phyloP scores from a whole-genome alignment of 2,113 vertebrate species.

The Tragelaphus imberbis region DNA sequence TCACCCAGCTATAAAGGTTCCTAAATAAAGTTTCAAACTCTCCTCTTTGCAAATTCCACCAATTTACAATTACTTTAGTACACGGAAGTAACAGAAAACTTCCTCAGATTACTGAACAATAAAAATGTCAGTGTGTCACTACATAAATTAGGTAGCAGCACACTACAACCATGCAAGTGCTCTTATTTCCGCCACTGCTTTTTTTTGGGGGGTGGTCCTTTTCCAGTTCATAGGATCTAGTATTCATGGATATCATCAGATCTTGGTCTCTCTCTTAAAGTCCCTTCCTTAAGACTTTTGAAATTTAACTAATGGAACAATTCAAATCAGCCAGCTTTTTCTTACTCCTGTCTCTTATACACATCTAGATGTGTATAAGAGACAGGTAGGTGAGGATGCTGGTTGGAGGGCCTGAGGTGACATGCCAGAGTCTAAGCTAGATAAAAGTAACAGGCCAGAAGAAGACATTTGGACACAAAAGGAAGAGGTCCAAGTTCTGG shows the following conservation, averaged over 20 bases:
- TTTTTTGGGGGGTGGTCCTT: not conserved
- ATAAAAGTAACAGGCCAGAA: not conserved
- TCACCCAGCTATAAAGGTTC: conserved; percentile 12
- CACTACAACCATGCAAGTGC: not conserved
- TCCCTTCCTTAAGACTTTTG: not conserved
- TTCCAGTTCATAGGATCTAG: not conserved
- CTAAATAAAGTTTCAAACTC: not conserved
- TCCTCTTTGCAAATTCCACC: conserved; percentile 4
- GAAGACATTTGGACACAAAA: not conserved
- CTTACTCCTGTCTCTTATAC: conserved; percentile 21
- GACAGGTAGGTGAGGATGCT: not conserved
- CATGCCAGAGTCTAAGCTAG: not conserved
- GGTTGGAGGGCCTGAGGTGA: not conserved
- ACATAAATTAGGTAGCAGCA: not conserved
- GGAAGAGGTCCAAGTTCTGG: not conserved
- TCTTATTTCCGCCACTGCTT: not conserved
- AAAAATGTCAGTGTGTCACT: not conserved
- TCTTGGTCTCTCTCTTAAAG: not conserved
- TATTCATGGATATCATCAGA: not conserved
- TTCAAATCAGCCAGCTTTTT: not conserved
- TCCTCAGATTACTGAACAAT: not conserved
- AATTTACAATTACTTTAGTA: conserved; percentile 1
- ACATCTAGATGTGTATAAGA: too few species aligned
- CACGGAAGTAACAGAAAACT: conserved; percentile 14
- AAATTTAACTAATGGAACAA: conserved; percentile 19